Evolutionary conservation across 1,140 invertebrate species (phyloP).

Genomic region (Oryctes rhinoceros): DNA sequence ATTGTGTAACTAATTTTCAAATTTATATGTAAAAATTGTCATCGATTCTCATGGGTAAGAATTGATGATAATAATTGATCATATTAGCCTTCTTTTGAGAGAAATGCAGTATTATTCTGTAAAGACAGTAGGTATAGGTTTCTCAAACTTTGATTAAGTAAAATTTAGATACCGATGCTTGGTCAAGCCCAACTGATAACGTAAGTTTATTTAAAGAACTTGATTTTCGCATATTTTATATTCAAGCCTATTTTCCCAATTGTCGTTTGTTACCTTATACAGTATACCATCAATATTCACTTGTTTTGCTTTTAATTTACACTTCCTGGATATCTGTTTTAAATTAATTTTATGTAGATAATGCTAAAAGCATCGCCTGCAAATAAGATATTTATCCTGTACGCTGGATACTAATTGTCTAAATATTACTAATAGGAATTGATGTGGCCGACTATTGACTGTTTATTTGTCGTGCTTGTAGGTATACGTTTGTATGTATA

Average conservation of each 20-base stretch:
- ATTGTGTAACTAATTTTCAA: too few relatives aligned
- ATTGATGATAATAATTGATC: too few relatives aligned
- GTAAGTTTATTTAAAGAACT: too few relatives aligned
- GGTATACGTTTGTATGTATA: not conserved
- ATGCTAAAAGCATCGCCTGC: conserved; percentile 16
- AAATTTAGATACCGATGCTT: too few relatives aligned
- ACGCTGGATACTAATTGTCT: conserved; percentile 13
- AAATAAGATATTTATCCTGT: conserved; percentile 14
- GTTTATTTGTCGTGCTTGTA: not conserved
- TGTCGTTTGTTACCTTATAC: not conserved
- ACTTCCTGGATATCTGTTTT: not conserved
- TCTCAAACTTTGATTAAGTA: too few relatives aligned
- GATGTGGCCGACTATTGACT: conserved; percentile 33
- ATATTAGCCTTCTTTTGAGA: too few relatives aligned
- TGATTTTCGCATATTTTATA: not conserved
- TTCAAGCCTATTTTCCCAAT: not conserved
- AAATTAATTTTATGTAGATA: conserved; percentile 11
- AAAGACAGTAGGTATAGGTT: too few relatives aligned
- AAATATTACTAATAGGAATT: conserved; percentile 13
- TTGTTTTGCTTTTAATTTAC: not conserved
- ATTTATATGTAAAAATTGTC: too few relatives aligned
- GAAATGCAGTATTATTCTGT: too few relatives aligned
- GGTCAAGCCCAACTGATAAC: too few relatives aligned
- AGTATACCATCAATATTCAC: not conserved
- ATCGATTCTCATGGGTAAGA: too few relatives aligned